Evolutionary conservation across 2,797 vertebrate species (phyloP).

Genomic region (Sardinella longiceps): DNA sequence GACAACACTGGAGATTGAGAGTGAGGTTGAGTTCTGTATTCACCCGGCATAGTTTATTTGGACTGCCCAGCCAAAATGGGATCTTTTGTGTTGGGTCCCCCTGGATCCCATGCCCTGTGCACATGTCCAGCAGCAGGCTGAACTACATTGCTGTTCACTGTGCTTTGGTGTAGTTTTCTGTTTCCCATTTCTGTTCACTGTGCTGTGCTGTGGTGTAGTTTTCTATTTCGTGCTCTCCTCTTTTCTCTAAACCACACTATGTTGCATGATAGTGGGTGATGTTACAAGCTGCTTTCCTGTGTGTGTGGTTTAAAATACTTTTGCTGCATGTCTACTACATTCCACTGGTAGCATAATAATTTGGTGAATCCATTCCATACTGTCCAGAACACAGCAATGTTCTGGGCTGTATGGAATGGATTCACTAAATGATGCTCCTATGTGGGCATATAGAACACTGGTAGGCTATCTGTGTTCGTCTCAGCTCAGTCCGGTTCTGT

Average conservation of each 20-base stretch:
- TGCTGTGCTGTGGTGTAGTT: not conserved
- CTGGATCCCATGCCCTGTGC: not conserved
- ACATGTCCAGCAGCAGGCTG: not conserved
- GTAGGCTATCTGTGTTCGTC: not conserved
- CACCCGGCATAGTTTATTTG: not conserved
- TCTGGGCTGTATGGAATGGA: not conserved
- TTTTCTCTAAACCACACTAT: not conserved
- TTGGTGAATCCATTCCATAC: too few species aligned
- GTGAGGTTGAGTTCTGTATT: not conserved
- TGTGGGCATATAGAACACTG: too few species aligned
- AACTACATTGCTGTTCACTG: not conserved
- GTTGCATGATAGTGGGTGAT: not conserved
- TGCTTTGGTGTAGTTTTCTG: not conserved
- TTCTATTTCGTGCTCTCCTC: not conserved
- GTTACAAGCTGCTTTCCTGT: not conserved
- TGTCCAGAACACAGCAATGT: too few species aligned
- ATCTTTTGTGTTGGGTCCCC: constrained; percentile 12
- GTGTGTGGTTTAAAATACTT: not conserved
- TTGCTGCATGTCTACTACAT: not conserved
- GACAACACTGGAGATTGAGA: not conserved
- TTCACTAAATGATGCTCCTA: not conserved
- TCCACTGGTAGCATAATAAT: not conserved
- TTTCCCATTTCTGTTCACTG: not conserved
- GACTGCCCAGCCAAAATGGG: not conserved
- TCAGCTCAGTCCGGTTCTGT: not conserved